Evolutionary conservation across 2,888 invertebrate species (phyloP).

Genomic region (Tubiluchus corallicola): DNA sequence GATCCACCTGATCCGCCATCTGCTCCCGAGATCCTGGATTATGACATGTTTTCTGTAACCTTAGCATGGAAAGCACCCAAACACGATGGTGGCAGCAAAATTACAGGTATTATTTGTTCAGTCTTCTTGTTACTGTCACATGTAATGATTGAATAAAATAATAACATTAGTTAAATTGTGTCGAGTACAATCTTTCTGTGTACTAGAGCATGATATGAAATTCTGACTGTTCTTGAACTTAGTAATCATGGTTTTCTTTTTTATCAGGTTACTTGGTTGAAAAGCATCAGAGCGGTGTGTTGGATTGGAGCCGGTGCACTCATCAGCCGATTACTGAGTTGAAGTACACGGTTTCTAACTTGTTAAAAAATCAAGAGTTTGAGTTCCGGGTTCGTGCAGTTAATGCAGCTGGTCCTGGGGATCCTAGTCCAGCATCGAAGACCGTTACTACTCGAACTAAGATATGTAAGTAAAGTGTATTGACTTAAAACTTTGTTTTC

Average conservation of each 20-base stretch:
- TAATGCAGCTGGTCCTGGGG: constrained; percentile 93
- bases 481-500: no score
- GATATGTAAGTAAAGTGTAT: constrained; percentile 41
- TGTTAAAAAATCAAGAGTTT: constrained; percentile 89
- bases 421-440: constrained; percentile 77
- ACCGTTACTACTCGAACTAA: constrained; percentile 73
- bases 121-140: no score
- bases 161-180: no score
- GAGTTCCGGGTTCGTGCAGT: constrained; percentile 92
- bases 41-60: constrained; percentile 79
- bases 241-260: constrained; percentile 46
- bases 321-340: constrained; percentile 72
- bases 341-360: constrained; percentile 56
- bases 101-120: constrained; percentile 56
- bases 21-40: constrained; percentile 63
- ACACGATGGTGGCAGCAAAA: constrained; percentile 76
- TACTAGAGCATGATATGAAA: no score
- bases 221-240: background rate
- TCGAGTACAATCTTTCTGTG: no score
- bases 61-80: constrained; percentile 78
- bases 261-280: constrained; percentile 73
- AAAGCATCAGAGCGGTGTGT: constrained; percentile 48
- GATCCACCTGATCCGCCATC: constrained; percentile 62
- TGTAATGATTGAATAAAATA: no score
- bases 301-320: constrained; percentile 87